A percentile compares a stretch with the other conserved stretches of the same genome.
phyloP scores from a whole-genome alignment of 2,113 vertebrate genomes.

The Oryzias melastigma region DNA sequence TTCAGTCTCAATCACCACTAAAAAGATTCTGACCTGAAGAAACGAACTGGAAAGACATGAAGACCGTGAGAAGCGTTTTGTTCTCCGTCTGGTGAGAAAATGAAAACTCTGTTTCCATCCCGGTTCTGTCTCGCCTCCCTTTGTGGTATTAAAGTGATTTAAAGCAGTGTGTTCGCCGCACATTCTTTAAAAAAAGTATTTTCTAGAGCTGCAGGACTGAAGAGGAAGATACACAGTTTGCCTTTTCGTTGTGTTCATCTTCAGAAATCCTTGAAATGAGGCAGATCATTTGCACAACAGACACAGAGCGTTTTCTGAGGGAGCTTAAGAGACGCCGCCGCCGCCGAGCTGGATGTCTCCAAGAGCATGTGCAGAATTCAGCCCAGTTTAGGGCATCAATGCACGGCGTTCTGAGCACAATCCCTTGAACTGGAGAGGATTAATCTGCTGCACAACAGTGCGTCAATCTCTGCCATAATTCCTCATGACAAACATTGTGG shows the following conservation, averaged over 20 bases:
- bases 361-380: constrained; percentile 48
- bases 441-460: constrained; percentile 58
- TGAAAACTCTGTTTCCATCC: too few relatives aligned
- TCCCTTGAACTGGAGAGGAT: constrained; percentile 63
- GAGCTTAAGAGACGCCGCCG: constrained; percentile 55
- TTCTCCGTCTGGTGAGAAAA: too few relatives aligned
- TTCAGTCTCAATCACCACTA: too few relatives aligned
- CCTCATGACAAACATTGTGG: constrained; percentile 59
- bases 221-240: not conserved
- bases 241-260: constrained; percentile 14
- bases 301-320: constrained; percentile 30
- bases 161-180: too few relatives aligned
- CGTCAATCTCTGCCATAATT: constrained; percentile 67
- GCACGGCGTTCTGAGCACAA: constrained; percentile 45
- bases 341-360: constrained; percentile 51
- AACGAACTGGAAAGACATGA: too few relatives aligned
- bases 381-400: constrained; percentile 50
- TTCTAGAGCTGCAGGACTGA: not conserved
- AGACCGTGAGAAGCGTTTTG: too few relatives aligned
- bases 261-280: constrained; percentile 29
- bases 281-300: constrained; percentile 33
- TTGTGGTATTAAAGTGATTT: too few relatives aligned
- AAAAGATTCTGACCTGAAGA: too few relatives aligned
- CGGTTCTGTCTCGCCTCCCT: too few relatives aligned
- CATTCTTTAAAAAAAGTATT: not conserved